Conservation (phyloP, 2,113 vertebrate genomes). For the Lathamus discolor region DNA sequence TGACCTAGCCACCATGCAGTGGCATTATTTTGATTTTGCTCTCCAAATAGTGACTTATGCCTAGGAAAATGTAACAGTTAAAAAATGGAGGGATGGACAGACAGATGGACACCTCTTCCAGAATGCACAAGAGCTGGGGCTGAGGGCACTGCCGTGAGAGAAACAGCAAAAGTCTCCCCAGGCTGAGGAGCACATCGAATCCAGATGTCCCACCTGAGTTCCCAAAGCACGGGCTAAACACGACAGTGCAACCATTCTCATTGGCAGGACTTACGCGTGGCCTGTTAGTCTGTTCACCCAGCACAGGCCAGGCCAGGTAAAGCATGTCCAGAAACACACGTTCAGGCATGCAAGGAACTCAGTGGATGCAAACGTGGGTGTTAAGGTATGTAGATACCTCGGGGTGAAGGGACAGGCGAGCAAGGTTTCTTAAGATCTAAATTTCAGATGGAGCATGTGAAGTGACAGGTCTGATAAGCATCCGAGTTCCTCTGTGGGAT, state of each 20-base stretch:
- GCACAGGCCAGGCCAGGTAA: not conserved
- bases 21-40: not conserved
- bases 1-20: not conserved
- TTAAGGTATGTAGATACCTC: conserved; percentile 49
- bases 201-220: not conserved
- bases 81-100: not conserved
- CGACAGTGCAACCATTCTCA: not conserved
- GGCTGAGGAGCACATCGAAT: not conserved
- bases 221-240: not conserved
- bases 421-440: not conserved
- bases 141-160: not conserved
- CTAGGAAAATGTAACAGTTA: not conserved
- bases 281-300: not conserved
- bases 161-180: not conserved
- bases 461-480: not conserved
- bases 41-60: not conserved
- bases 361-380: conserved; percentile 35
- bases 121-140: not conserved
- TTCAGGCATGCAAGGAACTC: conserved; percentile 47
- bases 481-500: not conserved
- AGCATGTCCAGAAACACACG: conserved; percentile 43
- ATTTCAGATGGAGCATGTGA: not conserved
- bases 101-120: not conserved
- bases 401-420: not conserved
- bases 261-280: accelerated